phyloP scores from a whole-genome alignment of 2,113 vertebrate species.

The Trematocara unimaculatum region DNA sequence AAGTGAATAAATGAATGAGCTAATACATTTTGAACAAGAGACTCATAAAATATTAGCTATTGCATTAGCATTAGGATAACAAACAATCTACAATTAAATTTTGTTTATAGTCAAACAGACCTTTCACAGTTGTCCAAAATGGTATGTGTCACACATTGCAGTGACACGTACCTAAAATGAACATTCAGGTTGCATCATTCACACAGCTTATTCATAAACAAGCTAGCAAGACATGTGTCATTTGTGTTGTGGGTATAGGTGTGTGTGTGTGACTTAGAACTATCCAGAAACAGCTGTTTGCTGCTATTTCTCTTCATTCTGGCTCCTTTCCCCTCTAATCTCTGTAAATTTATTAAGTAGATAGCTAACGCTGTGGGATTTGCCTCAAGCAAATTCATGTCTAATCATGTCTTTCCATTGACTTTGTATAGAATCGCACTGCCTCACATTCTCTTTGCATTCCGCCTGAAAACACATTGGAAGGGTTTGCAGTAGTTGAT shows the following conservation, averaged over 20 bases:
- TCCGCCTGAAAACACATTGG: not conserved
- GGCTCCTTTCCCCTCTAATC: not conserved
- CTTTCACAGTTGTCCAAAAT: not conserved
- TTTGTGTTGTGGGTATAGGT: not conserved
- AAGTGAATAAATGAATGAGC: not conserved
- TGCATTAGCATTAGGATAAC: not conserved
- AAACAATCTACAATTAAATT: not conserved
- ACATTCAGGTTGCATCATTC: not conserved
- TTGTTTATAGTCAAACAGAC: fast-evolving
- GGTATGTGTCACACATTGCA: not conserved
- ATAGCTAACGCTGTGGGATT: not conserved
- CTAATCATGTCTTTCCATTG: not conserved
- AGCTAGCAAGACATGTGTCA: not conserved
- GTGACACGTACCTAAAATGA: not conserved
- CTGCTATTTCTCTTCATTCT: not conserved
- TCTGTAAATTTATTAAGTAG: not conserved
- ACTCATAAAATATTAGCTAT: not conserved
- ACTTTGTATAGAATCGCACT: not conserved
- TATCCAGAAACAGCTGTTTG: not conserved
- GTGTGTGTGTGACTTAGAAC: not conserved
- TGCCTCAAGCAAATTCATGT: not conserved
- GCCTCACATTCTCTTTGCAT: not conserved
- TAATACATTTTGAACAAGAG: not conserved
- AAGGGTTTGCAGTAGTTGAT: not conserved
- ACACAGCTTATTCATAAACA: not conserved